A percentile compares a stretch with the other conserved stretches of the same genome.
Evolutionary conservation across 2,797 vertebrate genomes (phyloP).

Genomic region (Enteromius trimaculatus): DNA sequence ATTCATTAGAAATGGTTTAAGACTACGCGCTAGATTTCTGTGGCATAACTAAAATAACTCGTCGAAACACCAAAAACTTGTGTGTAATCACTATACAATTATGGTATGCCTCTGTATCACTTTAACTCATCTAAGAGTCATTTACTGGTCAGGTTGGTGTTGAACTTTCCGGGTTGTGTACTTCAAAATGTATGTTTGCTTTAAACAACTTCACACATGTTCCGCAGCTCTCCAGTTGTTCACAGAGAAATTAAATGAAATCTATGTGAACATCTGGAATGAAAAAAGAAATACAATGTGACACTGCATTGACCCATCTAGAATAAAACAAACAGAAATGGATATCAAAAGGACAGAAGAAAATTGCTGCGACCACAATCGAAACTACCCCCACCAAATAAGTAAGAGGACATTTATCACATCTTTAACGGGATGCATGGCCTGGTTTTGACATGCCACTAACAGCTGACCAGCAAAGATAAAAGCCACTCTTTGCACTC

Average conservation of each 20-base stretch:
- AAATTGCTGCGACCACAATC: neutral
- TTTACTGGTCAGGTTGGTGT: neutral
- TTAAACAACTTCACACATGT: neutral
- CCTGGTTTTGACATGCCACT: conserved; percentile 35
- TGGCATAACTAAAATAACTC: neutral
- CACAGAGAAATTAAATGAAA: neutral
- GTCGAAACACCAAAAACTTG: neutral
- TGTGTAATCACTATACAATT: conserved; percentile 7
- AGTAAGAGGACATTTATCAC: neutral
- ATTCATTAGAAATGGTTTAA: neutral
- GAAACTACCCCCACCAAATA: neutral
- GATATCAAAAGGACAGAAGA: neutral
- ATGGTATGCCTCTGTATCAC: neutral
- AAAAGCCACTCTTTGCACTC: conserved; percentile 47
- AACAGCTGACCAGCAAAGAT: conserved; percentile 51
- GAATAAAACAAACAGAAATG: neutral
- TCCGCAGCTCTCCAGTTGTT: neutral
- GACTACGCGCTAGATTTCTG: neutral
- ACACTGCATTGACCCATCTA: neutral
- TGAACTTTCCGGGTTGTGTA: neutral
- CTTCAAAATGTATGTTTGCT: conserved; percentile 1
- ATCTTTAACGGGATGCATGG: conserved; percentile 18
- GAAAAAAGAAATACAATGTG: too few species aligned
- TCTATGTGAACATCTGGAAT: neutral
- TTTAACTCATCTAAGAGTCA: neutral